Evolutionary conservation across 1,140 invertebrate species (phyloP).

Genomic region (Trachelipus rathkii): DNA sequence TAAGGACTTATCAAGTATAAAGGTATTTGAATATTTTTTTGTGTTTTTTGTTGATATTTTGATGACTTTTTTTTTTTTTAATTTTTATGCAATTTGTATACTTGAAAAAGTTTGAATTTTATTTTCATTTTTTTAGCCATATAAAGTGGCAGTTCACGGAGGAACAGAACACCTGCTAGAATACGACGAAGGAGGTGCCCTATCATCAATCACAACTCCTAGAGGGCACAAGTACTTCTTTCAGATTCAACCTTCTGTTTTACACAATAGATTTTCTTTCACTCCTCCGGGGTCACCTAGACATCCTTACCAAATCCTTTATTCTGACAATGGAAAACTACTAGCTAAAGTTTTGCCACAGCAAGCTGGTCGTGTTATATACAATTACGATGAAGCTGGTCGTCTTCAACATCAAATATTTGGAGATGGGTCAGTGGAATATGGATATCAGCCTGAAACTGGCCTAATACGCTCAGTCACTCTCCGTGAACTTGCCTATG

Average conservation of each 20-base stretch:
- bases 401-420: slow-evolving; percentile 79
- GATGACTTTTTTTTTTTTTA: background rate
- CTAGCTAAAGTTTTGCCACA: slow-evolving; percentile 83
- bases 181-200: slow-evolving; percentile 84
- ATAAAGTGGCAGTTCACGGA: slow-evolving; percentile 85
- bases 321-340: slow-evolving; percentile 84
- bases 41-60: background rate
- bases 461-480: slow-evolving; percentile 78
- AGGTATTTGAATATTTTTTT: slow-evolving; percentile 54
- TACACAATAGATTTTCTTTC: slow-evolving; percentile 88
- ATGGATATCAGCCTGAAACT: slow-evolving; percentile 78
- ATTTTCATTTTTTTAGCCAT: slow-evolving; percentile 58
- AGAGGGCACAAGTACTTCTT: slow-evolving; percentile 88
- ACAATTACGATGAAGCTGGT: slow-evolving; percentile 77
- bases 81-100: no score
- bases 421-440: slow-evolving; percentile 80
- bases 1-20: slow-evolving; percentile 77
- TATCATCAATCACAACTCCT: slow-evolving; percentile 85
- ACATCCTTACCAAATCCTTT: slow-evolving; percentile 83
- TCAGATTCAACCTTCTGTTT: slow-evolving; percentile 81
- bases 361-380: slow-evolving; percentile 80
- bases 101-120: no score
- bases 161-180: slow-evolving; percentile 87
- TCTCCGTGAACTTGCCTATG: slow-evolving; percentile 74
- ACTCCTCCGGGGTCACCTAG: slow-evolving; percentile 73